phyloP scores from a whole-genome alignment of 2,113 vertebrate species.

The Daboia siamensis region DNA sequence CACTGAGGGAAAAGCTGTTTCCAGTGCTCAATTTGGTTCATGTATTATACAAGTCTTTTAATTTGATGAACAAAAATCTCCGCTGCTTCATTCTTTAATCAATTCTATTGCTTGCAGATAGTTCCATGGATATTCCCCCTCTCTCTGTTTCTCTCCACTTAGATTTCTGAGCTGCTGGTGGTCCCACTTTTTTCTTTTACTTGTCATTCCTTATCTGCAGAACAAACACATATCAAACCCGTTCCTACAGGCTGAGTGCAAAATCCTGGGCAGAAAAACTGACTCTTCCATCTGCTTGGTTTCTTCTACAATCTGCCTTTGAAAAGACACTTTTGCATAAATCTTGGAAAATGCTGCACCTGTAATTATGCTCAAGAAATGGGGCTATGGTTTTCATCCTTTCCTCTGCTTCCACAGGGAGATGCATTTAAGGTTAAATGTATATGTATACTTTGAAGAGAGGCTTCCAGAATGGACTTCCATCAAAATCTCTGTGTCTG shows the following conservation, averaged over 20 bases:
- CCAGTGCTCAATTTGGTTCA: background rate
- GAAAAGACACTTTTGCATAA: conserved; percentile 52
- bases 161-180: background rate
- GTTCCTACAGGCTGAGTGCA: conserved; percentile 43
- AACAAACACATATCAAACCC: conserved; percentile 37
- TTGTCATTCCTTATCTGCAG: conserved; percentile 21
- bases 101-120: background rate
- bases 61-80: background rate
- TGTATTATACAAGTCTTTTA: background rate
- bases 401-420: conserved; percentile 13
- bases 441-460: background rate
- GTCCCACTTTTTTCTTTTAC: background rate
- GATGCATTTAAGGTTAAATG: background rate
- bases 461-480: background rate
- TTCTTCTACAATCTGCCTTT: conserved; percentile 44
- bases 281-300: conserved; percentile 54
- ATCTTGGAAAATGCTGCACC: conserved; percentile 3
- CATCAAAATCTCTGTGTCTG: background rate
- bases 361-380: background rate
- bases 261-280: conserved; percentile 44
- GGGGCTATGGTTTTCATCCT: conserved; percentile 31
- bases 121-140: background rate
- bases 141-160: background rate
- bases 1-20: background rate
- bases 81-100: background rate